A percentile compares a stretch with the other conserved stretches of the same genome.
Evolutionary conservation across 2,797 vertebrate genomes (phyloP).

Genomic region (Falco columbarius): DNA sequence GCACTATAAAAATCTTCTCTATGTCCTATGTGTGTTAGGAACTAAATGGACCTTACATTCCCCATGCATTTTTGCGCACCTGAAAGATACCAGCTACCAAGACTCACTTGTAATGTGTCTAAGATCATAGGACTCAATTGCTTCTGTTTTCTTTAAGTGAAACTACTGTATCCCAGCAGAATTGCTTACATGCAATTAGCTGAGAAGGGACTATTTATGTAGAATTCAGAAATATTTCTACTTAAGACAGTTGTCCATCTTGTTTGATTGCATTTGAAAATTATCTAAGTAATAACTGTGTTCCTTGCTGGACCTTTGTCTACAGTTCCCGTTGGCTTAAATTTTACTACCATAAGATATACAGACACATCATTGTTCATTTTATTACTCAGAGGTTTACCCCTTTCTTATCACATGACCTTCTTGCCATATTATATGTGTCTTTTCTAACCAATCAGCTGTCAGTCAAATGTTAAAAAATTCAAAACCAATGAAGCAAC

Average conservation of each 20-base stretch:
- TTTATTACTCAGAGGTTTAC: neutral
- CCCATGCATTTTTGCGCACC: too few species aligned
- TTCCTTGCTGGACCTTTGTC: neutral
- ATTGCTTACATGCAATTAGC: neutral
- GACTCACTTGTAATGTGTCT: neutral
- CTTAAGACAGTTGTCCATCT: neutral
- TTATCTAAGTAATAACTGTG: neutral
- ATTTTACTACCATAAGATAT: neutral
- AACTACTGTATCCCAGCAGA: neutral
- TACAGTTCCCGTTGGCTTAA: neutral
- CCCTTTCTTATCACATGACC: neutral
- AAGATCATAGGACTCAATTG: neutral
- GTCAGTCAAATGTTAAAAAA: neutral
- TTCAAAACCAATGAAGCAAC: neutral
- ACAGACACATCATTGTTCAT: neutral
- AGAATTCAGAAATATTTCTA: neutral
- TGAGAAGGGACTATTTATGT: neutral
- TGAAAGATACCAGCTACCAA: neutral
- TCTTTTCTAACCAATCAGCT: neutral
- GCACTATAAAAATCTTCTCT: neutral
- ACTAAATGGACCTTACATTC: neutral
- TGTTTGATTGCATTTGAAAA: neutral
- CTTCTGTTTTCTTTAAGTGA: neutral
- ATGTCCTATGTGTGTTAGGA: neutral
- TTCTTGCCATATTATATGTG: neutral